Conservation (phyloP, 1,140 invertebrate genomes). For the Apolygus lucorum region DNA sequence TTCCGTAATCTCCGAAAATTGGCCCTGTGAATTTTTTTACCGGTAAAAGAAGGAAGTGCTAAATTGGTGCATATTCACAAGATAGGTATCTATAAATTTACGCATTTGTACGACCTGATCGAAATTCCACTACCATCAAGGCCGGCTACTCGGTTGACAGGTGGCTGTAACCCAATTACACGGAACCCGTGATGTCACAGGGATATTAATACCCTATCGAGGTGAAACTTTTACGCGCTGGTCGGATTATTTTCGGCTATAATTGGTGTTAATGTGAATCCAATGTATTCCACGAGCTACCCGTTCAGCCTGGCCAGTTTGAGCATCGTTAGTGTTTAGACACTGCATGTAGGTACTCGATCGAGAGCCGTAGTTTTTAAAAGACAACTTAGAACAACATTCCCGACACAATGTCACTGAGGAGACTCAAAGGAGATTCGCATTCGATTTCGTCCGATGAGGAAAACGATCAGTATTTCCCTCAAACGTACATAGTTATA, state of each 20-base stretch:
- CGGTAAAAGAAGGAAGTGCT: too few species aligned
- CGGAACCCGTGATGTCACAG: background rate
- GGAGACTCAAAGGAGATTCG: background rate
- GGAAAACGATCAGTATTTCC: constrained; percentile 34
- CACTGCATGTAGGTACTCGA: background rate
- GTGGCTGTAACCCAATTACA: too few species aligned
- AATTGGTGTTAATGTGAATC: background rate
- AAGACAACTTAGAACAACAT: too few species aligned
- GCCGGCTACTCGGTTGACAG: too few species aligned
- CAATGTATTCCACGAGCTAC: background rate
- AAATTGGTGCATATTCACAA: too few species aligned
- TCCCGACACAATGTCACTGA: background rate
- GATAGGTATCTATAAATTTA: too few species aligned
- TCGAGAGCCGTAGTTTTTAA: background rate
- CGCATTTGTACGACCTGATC: too few species aligned
- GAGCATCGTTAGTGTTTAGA: background rate
- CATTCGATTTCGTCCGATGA: background rate
- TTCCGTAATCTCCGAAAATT: too few species aligned
- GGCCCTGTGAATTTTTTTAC: too few species aligned
- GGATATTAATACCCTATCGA: background rate
- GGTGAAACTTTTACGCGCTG: background rate
- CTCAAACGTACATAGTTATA: constrained; percentile 47
- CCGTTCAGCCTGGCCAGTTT: background rate
- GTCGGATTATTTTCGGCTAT: background rate
- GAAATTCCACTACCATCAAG: too few species aligned